A percentile compares a stretch with the other conserved stretches of the same genome.
Evolutionary conservation across 2,888 invertebrate genomes (phyloP).

Genomic region (Troglohyphantes excavatus): DNA sequence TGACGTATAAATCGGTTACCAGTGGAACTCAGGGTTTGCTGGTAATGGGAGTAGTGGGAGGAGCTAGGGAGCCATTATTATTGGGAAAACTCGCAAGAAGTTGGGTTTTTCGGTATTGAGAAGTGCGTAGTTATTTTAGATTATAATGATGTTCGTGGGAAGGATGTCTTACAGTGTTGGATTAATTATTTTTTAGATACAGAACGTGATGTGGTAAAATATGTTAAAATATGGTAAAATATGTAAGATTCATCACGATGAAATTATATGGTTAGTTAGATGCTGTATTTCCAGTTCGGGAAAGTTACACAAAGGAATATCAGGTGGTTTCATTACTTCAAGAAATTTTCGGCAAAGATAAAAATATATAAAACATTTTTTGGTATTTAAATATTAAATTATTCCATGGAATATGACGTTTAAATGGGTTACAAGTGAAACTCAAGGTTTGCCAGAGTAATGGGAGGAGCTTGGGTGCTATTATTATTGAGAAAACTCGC

Average conservation of each 20-base stretch:
- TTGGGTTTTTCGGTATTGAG: background rate
- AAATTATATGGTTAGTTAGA: background rate
- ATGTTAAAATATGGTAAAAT: too few relatives aligned
- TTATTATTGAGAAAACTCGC: too few relatives aligned
- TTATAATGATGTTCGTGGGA: background rate
- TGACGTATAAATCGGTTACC: constrained; percentile 50
- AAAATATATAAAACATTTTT: too few relatives aligned
- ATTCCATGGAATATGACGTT: too few relatives aligned
- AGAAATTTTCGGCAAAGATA: too few relatives aligned
- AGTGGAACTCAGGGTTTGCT: constrained; percentile 42
- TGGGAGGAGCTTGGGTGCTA: background rate
- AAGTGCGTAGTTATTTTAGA: background rate
- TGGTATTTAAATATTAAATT: too few relatives aligned
- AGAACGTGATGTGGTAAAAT: background rate
- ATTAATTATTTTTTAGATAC: background rate
- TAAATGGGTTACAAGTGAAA: background rate
- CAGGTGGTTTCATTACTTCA: too few relatives aligned
- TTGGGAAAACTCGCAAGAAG: background rate
- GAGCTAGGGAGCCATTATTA: background rate
- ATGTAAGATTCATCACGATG: background rate
- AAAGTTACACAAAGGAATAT: too few relatives aligned
- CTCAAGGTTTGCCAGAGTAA: constrained; percentile 22
- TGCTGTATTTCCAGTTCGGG: too few relatives aligned
- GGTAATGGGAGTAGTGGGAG: constrained; percentile 34
- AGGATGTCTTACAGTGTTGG: background rate